A percentile compares a stretch with the other conserved stretches of the same genome.
Evolutionary conservation across 2,888 invertebrate species (phyloP).

Genomic region (Aphidius colemani): DNA sequence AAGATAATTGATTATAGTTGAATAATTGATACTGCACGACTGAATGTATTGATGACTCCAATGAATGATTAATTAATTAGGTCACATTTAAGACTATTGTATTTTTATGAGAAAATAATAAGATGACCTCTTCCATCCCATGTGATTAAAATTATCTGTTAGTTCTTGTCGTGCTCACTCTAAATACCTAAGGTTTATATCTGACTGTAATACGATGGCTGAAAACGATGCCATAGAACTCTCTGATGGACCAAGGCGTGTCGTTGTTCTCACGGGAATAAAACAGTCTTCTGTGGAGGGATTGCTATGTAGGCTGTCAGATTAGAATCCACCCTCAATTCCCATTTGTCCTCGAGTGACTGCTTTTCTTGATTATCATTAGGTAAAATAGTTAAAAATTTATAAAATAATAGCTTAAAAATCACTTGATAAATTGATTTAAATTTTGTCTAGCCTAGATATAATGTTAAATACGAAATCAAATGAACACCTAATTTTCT

Average conservation of each 20-base stretch:
- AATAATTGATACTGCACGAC: not conserved
- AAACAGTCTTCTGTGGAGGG: conserved; percentile 32
- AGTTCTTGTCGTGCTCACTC: conserved; percentile 3
- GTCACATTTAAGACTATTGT: not conserved
- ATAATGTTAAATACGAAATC: no score
- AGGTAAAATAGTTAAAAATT: no score
- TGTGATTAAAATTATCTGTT: conserved; percentile 4
- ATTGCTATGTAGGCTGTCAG: conserved; percentile 47
- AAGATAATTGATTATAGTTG: conserved; percentile 5
- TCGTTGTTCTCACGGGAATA: conserved; percentile 29
- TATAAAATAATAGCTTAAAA: no score
- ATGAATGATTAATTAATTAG: not conserved
- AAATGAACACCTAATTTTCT: no score
- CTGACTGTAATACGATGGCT: conserved; percentile 50
- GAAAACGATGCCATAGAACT: conserved; percentile 33
- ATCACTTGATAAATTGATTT: no score
- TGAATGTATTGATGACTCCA: conserved; percentile 9
- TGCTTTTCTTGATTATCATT: not conserved
- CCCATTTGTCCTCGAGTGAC: conserved; percentile 42
- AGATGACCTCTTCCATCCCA: conserved; percentile 1
- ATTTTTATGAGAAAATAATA: conserved; percentile 10
- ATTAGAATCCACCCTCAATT: conserved; percentile 51
- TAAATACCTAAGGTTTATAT: conserved; percentile 36
- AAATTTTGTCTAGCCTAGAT: no score
- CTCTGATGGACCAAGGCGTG: conserved; percentile 15